phyloP scores from a whole-genome alignment of 2,797 vertebrate genomes.

The Tadarida brasiliensis region DNA sequence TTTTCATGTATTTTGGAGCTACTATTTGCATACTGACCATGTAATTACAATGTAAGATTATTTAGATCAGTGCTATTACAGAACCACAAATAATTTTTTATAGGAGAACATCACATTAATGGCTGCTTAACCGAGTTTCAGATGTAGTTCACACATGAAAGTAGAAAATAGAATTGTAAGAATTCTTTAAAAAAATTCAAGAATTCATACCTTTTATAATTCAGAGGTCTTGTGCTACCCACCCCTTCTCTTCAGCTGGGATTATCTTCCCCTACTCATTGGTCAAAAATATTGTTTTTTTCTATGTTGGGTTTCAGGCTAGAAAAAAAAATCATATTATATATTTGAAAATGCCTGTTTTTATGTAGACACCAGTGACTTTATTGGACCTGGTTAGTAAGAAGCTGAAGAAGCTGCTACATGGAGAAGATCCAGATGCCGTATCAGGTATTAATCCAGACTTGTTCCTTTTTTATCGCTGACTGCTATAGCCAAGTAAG shows the following conservation, averaged over 20 bases:
- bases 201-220: not conserved
- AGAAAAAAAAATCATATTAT: slow-evolving; percentile 38
- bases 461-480: not conserved
- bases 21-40: not conserved
- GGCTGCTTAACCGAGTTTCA: slow-evolving; percentile 28
- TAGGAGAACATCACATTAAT: not conserved
- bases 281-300: not conserved
- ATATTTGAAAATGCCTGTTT: slow-evolving; percentile 51
- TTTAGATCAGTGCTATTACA: not conserved
- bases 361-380: slow-evolving; percentile 88
- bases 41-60: slow-evolving; percentile 19
- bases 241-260: not conserved
- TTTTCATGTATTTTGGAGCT: slow-evolving; percentile 33
- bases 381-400: slow-evolving; percentile 90
- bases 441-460: slow-evolving; percentile 86
- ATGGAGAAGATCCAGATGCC: slow-evolving; percentile 90
- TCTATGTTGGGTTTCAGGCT: slow-evolving; percentile 8
- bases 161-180: slow-evolving; percentile 54
- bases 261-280: not conserved
- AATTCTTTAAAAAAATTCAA: slow-evolving; percentile 29
- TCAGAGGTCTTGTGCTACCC: not conserved
- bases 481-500: not conserved
- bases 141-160: not conserved
- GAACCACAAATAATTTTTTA: slow-evolving; percentile 39
- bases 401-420: slow-evolving; percentile 89